phyloP scores from a whole-genome alignment of 2,888 invertebrate species.

The Clivina fossor region DNA sequence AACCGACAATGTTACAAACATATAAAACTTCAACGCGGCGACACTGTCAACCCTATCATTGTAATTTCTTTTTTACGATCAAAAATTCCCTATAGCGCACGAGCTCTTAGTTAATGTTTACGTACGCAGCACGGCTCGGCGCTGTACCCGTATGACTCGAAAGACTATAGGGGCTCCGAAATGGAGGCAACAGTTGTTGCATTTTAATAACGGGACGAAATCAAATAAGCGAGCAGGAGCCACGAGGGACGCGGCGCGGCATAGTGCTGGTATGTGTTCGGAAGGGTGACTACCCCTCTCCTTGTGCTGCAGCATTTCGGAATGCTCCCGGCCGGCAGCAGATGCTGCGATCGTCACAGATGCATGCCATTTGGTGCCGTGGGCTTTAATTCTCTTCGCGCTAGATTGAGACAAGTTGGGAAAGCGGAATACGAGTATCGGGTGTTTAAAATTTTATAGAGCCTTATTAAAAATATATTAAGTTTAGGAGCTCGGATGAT shows the following conservation, averaged over 20 bases:
- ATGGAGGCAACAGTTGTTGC: conserved; percentile 33
- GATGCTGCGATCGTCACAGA: conserved; percentile 27
- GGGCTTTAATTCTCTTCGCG: too few relatives aligned
- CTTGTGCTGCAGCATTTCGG: neutral
- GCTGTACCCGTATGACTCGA: too few relatives aligned
- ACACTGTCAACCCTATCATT: neutral
- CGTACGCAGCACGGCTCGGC: neutral
- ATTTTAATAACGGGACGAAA: conserved; percentile 32
- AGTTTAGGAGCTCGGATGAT: too few relatives aligned
- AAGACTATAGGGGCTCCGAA: conserved; percentile 6
- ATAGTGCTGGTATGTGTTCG: neutral
- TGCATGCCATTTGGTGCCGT: neutral
- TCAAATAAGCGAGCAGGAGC: conserved; percentile 24
- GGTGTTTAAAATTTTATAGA: too few relatives aligned
- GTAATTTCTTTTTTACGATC: conserved; percentile 12
- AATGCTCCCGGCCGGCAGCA: conserved; percentile 19
- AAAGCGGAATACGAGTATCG: too few relatives aligned
- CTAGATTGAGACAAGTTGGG: too few relatives aligned
- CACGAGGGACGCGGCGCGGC: neutral
- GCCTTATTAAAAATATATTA: too few relatives aligned
- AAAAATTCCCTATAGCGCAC: conserved; percentile 2
- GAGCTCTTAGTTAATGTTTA: conserved; percentile 24
- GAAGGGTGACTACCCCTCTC: neutral
- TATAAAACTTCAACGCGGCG: too few relatives aligned
- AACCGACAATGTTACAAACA: too few relatives aligned